These are phyloP conservation scores for Drosophila elegans DNA, from an alignment of 1,140 invertebrate genomes.

Conservation along the genomic window DNA sequence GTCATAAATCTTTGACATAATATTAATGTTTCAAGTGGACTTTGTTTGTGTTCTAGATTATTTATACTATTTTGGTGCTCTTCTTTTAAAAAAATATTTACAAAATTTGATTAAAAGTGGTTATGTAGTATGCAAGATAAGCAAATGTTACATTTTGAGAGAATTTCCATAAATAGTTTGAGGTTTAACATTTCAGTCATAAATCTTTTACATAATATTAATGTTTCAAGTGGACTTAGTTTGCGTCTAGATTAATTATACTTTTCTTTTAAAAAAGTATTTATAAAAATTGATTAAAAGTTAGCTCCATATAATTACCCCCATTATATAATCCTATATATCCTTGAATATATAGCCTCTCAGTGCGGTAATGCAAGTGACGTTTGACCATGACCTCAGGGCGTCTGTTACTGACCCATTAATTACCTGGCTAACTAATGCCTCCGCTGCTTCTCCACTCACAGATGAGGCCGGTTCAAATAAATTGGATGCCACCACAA, in stretches of 20 bases:
- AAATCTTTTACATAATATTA: background rate
- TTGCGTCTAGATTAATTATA: too few species aligned
- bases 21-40: background rate
- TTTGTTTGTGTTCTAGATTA: too few species aligned
- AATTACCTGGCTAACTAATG: constrained; percentile 58
- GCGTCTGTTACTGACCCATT: constrained; percentile 48
- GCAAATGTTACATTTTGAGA: too few species aligned
- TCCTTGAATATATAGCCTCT: background rate
- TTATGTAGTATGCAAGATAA: too few species aligned
- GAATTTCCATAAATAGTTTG: too few species aligned
- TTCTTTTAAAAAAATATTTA: too few species aligned
- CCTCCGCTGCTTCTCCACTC: constrained; percentile 1
- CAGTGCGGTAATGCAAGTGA: constrained; percentile 2
- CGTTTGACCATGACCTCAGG: constrained; percentile 42
- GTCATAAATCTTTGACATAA: background rate
- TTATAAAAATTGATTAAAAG: too few species aligned
- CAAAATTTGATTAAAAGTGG: too few species aligned
- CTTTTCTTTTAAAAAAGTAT: too few species aligned
- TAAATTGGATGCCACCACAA: constrained; percentile 41
- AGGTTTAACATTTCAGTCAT: too few species aligned
- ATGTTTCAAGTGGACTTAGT: too few species aligned
- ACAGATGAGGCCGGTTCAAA: constrained; percentile 37
- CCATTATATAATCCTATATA: background rate
- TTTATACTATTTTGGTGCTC: too few species aligned
- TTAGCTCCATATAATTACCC: background rate